A percentile compares a stretch with the other conserved stretches of the same genome.
Evolutionary conservation across 2,888 invertebrate species (phyloP).

Genomic region (Antitype chi): DNA sequence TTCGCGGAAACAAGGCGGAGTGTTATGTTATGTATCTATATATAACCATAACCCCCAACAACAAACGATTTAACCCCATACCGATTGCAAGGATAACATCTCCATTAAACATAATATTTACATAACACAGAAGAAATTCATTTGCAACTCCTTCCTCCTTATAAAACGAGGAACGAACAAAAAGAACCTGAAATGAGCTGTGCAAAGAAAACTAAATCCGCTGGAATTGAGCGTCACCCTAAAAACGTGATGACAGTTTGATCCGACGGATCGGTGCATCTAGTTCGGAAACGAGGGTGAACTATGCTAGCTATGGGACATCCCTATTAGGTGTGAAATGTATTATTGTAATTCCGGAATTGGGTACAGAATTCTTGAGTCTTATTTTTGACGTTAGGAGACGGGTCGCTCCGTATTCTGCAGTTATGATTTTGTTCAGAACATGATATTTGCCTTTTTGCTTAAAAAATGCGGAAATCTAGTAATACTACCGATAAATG

Average conservation of each 20-base stretch:
- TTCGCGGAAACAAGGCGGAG: no score
- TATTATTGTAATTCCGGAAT: conserved; percentile 5
- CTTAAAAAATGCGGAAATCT: neutral
- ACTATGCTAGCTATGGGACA: conserved; percentile 1
- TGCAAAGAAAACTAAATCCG: conserved; percentile 53
- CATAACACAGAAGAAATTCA: conserved; percentile 18
- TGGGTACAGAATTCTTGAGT: neutral
- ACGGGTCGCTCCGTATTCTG: neutral
- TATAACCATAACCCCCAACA: neutral
- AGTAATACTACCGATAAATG: neutral
- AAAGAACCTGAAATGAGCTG: conserved; percentile 28
- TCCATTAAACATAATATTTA: conserved; percentile 20
- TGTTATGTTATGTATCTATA: neutral
- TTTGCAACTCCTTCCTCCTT: conserved; percentile 28
- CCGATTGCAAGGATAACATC: neutral
- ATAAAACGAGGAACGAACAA: conserved; percentile 20
- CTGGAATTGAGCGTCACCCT: conserved; percentile 44
- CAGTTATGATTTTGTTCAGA: neutral
- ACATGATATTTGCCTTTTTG: neutral
- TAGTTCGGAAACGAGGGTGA: conserved; percentile 25
- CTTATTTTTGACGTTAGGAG: no score
- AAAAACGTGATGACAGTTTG: conserved; percentile 60
- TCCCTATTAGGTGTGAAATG: neutral
- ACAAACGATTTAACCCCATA: neutral
- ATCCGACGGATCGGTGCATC: conserved; percentile 52